A percentile compares a stretch with the other conserved stretches of the same genome.
Conservation (phyloP, 2,113 vertebrate species). For the Cricetomys ansorgei region DNA sequence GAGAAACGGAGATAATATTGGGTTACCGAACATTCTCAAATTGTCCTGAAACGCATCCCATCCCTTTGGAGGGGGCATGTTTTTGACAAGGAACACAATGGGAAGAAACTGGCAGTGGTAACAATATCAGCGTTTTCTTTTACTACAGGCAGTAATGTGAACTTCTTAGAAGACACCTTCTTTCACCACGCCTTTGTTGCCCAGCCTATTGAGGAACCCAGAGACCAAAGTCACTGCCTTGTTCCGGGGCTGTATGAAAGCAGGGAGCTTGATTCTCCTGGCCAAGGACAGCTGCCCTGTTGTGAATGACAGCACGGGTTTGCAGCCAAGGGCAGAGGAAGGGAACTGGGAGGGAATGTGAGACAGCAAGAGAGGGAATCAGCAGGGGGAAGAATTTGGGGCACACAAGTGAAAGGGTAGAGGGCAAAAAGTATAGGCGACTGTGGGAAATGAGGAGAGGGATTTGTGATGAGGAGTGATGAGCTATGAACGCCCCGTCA, state of each 20-base stretch:
- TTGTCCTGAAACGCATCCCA: conserved; percentile 94
- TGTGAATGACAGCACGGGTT: background rate
- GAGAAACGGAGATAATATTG: conserved; percentile 95
- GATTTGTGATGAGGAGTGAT: background rate
- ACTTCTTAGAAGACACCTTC: conserved; percentile 99
- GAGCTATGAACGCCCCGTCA: background rate
- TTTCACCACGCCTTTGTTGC: conserved; percentile 92
- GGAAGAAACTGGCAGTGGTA: conserved; percentile 94
- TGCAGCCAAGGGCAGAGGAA: conserved; percentile 37
- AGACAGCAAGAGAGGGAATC: background rate
- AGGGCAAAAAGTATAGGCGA: background rate
- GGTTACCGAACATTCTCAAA: conserved; percentile 93
- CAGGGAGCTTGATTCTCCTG: conserved; percentile 79
- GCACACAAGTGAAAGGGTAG: background rate
- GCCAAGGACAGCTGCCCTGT: conserved; percentile 70
- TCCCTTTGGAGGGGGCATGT: conserved; percentile 90
- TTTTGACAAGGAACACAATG: conserved; percentile 94
- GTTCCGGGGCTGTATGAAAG: conserved; percentile 79
- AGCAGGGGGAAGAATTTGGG: conserved; percentile 15
- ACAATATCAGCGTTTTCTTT: conserved; percentile 96
- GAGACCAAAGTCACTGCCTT: conserved; percentile 90
- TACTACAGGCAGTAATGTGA: conserved; percentile 94
- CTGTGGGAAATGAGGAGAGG: background rate
- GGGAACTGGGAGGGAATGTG: background rate
- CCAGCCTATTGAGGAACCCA: conserved; percentile 88